Evolutionary conservation across 1,140 invertebrate species (phyloP), one percentile per base, ranked within the genome.

Genomic region (Lasaia peninsularis): DNA sequence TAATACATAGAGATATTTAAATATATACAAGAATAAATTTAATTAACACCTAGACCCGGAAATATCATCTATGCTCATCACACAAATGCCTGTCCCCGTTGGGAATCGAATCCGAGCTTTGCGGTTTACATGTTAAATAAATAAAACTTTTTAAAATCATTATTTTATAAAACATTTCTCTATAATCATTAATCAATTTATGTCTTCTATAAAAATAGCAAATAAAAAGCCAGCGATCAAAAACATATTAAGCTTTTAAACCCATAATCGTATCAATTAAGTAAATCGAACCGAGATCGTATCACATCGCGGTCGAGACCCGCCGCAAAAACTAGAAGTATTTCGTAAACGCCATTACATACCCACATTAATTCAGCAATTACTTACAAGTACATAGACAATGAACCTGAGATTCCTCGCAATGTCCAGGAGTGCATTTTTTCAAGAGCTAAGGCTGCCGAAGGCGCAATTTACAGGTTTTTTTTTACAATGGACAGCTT

Each of bases 401-500:
- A 52, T 44, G 51, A 59, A 37, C 57, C 24, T 59, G 3, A 33
- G 32, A 59, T 51, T 59, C 50, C 51, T 20, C 31, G 16, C 28
- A 54, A 54, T 44, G 18, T 50, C 20, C n/a, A 14, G 21, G 51
- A 21, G 28, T 53, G 49, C 50, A 60, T 33, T 48, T 52, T 54
- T 54, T 34, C 28, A 54, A 34, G 20, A 60, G 54, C 28, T 33
- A 53, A 50, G 54, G n/a, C 51, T 48, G 11, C 44, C 10, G 44
- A 48, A 37, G 32, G 52, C 44, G 44, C 50, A 35, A 60, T 52
- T 21, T 40, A n/a, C 20, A 60, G 33, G 52, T 59, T 60, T 55
- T 60, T 60, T 60, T 60, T 60, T 60, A 50, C 35, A 51, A 40
- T 51, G 44, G 40, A 60, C 52, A 60, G 52, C 52, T 60, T 60